Base-by-base conservation (phyloP, 2,888 invertebrate genomes). In the Candidula unifasciata region DNA sequence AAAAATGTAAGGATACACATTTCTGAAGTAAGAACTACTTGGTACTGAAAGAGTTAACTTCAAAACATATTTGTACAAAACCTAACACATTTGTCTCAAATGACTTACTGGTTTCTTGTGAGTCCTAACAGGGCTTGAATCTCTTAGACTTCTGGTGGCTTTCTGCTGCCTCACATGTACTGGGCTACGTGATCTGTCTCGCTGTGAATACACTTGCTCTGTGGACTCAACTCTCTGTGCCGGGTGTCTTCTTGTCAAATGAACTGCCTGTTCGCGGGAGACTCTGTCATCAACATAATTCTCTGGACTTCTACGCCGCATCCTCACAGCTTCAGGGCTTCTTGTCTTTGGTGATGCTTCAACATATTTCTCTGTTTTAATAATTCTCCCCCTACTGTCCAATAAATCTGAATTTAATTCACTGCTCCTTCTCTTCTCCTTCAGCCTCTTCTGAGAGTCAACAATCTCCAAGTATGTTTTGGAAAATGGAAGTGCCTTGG, bases 401-500 rank as follows among this genome's bases (percentile, higher is more conserved):
- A 44, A n/a, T n/a, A n/a, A 44, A 44, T 44, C 13, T 44, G 44
- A 44, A 44, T 44, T 6, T 44, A 44, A 44, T 44, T 44, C 37
- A 37, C 24, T 71, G 35, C 16, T 35, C 3, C 44, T 27, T n/a
- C 10, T 44, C 27, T 3, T 44, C 27, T 10, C 30, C 24, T 44
- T 74, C 18, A 13, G 44, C 16, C 30, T 78, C 35, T 64, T 44
- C 30, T 35, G 35, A 37, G 37, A 44, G 21, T 78, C 66, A n/a
- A 35, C 24, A 2, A 33, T 33, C 52, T 78, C 78, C n/a, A 78
- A 24, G 16, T 78, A 64, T 27, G 78, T n/a, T 44, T 18, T 78
- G 21, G 64, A 64, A 44, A 78, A 78, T 13, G 78, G 78, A 64
- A 60, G 78, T 13, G 35, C 35, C 37, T 21, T 78, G 5, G 57